These are phyloP conservation scores for Hiodon tergisus DNA, from an alignment of 2,113 vertebrate genomes.

Conservation along the genomic window DNA sequence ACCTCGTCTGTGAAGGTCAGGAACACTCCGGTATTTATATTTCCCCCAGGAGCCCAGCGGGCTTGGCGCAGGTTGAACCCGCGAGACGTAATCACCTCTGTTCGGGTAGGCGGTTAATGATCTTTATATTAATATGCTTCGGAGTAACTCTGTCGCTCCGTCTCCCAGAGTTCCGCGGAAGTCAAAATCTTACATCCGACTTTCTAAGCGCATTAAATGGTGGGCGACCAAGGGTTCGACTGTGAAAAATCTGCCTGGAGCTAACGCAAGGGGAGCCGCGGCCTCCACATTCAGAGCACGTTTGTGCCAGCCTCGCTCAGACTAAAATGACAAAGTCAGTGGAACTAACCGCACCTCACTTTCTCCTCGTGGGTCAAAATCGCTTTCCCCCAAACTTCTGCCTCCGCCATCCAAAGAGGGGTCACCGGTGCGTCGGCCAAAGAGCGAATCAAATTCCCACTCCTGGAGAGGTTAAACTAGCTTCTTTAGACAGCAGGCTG, in stretches of 20 bases:
- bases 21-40: neutral
- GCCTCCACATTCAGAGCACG: no score
- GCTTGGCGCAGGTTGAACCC: neutral
- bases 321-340: neutral
- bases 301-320: no score
- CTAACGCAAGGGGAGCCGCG: no score
- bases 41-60: neutral
- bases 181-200: no score
- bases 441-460: neutral
- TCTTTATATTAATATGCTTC: neutral
- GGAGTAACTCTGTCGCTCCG: neutral
- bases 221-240: no score
- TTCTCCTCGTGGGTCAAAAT: neutral
- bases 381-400: neutral
- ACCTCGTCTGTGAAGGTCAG: constrained; percentile 9
- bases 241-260: neutral
- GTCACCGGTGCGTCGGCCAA: neutral
- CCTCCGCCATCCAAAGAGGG: neutral
- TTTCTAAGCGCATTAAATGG: no score
- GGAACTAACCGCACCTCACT: neutral
- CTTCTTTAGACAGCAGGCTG: neutral
- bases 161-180: neutral
- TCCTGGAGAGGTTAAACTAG: neutral
- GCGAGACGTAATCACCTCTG: constrained; percentile 4
- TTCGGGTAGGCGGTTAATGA: neutral